Evolutionary conservation across 2,797 vertebrate species (phyloP), one percentile per base, ranked within the genome.

Genomic region (Sciurus vulgaris): DNA sequence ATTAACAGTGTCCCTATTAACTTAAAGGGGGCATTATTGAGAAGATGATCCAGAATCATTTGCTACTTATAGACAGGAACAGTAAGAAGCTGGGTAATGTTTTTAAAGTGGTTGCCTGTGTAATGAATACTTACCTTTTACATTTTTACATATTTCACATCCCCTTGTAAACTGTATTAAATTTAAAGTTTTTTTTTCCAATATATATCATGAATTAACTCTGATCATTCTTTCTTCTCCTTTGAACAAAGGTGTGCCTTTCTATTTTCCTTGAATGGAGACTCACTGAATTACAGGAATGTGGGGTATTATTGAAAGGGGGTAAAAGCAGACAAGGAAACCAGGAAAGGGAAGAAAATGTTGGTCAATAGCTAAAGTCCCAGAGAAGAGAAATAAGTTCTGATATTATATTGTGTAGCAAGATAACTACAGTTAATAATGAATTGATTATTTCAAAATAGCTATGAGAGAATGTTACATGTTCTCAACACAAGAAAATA

Each of bases 51-150:
- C 15, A 7, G 87, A 85, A 35, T 89, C 7, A 61, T 61, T 82
- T 67, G 24, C 67, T 83, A 67, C 15, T 69, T 33, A 69, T n/a
- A 8, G 2, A 77, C 7, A 24, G 17, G 22, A 11, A 22, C 33
- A 82, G 17, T 51, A 11, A n/a, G 0, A 92, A 8, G 10, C 14
- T 15, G 88, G 28, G 87, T 69, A 7, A 18, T 20, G 47, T 1
- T 74, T 92, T 59, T 84, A 72, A 47, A 59, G 49, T 17, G 69
- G 13, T 92, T 84, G 12, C 3, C 38, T 83, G 20, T 61, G 9
- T 51, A 73, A 18, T 87, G 78, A 83, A 83, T 87, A 70, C 72
- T 96, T 86, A 70, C 30, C 84, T 93, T 82, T 89, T 22, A 59
- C 3, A 13, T 72, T 78, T 96, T 47, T 54, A 86, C 38, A 54